Evolutionary conservation across 2,888 invertebrate species (phyloP).

Genomic region (Xestoiulus laeticollis): DNA sequence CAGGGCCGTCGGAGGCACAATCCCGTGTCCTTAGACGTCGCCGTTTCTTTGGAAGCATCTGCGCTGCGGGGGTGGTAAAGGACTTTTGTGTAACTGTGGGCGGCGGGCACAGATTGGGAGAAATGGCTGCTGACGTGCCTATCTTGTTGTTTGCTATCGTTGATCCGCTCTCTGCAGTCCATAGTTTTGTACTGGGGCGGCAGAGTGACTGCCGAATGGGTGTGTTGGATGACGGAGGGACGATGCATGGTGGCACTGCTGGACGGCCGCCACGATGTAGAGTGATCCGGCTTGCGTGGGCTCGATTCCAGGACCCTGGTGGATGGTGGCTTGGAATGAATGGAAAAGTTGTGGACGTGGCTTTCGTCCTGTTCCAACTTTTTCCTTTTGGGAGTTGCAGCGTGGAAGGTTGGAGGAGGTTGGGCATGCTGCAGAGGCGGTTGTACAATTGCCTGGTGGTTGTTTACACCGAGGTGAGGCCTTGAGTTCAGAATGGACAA

Average conservation of each 20-base stretch:
- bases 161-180: background rate
- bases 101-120: background rate
- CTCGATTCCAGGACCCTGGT: background rate
- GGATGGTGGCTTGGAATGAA: background rate
- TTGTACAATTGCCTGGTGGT: background rate
- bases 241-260: slow-evolving; percentile 30
- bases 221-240: slow-evolving; percentile 56
- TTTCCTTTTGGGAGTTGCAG: background rate
- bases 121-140: background rate
- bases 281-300: background rate
- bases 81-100: background rate
- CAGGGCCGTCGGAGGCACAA: background rate
- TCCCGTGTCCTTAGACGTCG: background rate
- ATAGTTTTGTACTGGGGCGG: background rate
- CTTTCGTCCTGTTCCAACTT: background rate
- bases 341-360: background rate
- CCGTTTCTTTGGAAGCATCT: background rate
- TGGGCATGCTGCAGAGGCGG: background rate
- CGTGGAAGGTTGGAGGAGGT: background rate
- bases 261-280: background rate
- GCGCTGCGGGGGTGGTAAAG: background rate
- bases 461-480: background rate
- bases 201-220: slow-evolving; percentile 29
- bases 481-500: background rate
- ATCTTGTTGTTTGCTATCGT: background rate